phyloP scores from a whole-genome alignment of 2,113 vertebrate species.

The Hystrix cristata region DNA sequence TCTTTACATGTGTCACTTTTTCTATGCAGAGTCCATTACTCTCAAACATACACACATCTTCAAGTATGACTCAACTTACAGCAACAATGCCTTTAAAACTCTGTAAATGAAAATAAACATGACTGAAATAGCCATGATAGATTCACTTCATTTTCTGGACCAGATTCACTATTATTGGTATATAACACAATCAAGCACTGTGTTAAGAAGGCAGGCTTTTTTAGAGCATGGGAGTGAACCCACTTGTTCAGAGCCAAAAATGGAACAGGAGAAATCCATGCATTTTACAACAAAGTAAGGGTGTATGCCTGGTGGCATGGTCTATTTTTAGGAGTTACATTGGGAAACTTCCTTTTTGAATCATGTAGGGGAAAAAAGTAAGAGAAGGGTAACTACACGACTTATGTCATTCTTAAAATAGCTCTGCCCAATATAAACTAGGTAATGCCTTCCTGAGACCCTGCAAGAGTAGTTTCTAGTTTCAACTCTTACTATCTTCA shows the following conservation, averaged over 20 bases:
- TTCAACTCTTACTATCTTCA: constrained; percentile 1
- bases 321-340: constrained; percentile 78
- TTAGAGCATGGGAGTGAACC: constrained; percentile 46
- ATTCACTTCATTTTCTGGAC: constrained; percentile 17
- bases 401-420: constrained; percentile 54
- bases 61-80: neutral
- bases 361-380: constrained; percentile 50
- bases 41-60: neutral
- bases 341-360: constrained; percentile 73
- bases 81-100: neutral
- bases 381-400: constrained; percentile 24
- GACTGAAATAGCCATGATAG: neutral
- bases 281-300: constrained; percentile 76
- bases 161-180: neutral
- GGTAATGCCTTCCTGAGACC: neutral
- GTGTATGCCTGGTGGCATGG: constrained; percentile 63
- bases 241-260: constrained; percentile 77
- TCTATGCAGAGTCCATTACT: neutral
- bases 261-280: constrained; percentile 59
- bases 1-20: neutral
- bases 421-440: neutral
- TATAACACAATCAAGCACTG: constrained; percentile 39
- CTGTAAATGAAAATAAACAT: constrained; percentile 15
- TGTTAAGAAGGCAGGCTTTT: constrained; percentile 55
- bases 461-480: neutral